These are phyloP conservation scores for Dasypus novemcinctus DNA, from an alignment of 2,113 vertebrate genomes.

Conservation along the genomic window DNA sequence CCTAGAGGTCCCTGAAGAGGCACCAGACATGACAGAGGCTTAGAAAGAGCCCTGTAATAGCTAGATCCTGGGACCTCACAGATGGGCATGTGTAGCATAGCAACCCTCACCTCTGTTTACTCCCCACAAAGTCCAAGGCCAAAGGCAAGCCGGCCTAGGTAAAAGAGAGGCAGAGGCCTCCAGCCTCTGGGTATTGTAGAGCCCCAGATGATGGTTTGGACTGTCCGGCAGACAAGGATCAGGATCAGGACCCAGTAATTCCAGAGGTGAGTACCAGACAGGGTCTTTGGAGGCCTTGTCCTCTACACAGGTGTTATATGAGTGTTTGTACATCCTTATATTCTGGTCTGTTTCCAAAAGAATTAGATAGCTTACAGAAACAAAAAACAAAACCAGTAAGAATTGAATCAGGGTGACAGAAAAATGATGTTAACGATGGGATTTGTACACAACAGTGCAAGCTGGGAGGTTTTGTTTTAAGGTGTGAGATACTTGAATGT, in stretches of 20 bases:
- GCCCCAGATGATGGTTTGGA: constrained; percentile 37
- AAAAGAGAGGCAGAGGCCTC: neutral
- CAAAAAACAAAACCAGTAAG: neutral
- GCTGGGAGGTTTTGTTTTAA: neutral
- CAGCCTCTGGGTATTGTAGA: constrained; percentile 43
- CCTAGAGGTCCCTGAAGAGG: neutral
- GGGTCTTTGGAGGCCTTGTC: constrained; percentile 81
- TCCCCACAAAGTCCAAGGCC: neutral
- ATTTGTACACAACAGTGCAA: neutral
- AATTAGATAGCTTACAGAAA: neutral
- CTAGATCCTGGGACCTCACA: neutral
- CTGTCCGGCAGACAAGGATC: constrained; percentile 52
- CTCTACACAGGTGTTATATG: constrained; percentile 81
- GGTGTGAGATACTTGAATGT: neutral
- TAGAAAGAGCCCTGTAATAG: constrained; percentile 3
- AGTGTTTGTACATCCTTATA: neutral
- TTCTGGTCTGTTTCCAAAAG: neutral
- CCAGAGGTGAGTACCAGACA: constrained; percentile 82
- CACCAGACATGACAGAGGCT: neutral
- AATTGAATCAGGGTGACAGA: neutral
- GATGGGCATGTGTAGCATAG: constrained; percentile 17
- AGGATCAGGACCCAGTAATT: constrained; percentile 78
- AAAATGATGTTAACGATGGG: neutral
- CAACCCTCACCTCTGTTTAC: neutral
- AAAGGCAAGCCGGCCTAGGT: neutral